These are phyloP conservation scores for Ryuthela nishihirai DNA, from an alignment of 2,888 invertebrate species.

Conservation along the genomic window DNA sequence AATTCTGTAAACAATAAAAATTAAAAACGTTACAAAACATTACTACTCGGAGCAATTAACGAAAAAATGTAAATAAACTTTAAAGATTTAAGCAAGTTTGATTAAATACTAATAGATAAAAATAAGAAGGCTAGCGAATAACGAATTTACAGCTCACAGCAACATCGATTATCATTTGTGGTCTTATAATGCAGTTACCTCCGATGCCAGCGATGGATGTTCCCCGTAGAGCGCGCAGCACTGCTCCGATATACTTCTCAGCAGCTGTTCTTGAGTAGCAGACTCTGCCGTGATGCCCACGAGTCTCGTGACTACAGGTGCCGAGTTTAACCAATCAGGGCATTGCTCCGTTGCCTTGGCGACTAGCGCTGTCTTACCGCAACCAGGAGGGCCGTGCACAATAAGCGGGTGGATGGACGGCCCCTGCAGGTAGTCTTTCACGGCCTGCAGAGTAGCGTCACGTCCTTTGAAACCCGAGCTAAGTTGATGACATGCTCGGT, in stretches of 20 bases:
- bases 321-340: conserved; percentile 53
- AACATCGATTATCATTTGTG: no score
- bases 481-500: conserved; percentile 66
- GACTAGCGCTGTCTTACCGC: conserved; percentile 75
- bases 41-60: no score
- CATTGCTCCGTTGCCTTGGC: conserved; percentile 72
- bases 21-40: no score
- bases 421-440: conserved; percentile 60
- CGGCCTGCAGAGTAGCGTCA: conserved; percentile 64
- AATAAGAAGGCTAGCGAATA: no score
- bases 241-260: conserved; percentile 54
- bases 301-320: conserved; percentile 52
- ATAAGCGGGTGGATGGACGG: conserved; percentile 61
- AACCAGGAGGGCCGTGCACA: conserved; percentile 72
- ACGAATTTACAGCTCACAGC: no score
- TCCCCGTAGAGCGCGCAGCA: conserved; percentile 62
- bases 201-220: conserved; percentile 56
- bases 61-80: conserved; percentile 54
- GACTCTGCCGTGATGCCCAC: conserved; percentile 60
- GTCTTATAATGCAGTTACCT: conserved; percentile 55
- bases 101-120: no score
- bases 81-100: not conserved
- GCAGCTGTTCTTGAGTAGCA: conserved; percentile 60
- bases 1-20: no score
- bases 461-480: conserved; percentile 66